Base-by-base conservation (phyloP, 2,797 vertebrate genomes). In the Carapus acus region DNA sequence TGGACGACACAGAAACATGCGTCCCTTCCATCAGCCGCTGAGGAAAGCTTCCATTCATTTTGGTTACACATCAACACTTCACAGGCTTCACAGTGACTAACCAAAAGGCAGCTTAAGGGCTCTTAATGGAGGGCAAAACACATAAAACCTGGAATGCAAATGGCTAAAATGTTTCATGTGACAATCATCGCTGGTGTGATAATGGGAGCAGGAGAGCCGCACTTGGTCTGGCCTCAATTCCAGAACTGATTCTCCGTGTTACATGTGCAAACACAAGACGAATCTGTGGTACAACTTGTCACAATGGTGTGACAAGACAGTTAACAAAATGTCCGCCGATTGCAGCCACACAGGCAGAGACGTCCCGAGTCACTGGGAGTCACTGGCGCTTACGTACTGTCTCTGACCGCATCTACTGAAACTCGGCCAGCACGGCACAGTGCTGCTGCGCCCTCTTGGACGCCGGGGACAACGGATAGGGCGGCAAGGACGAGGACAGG, bases 401-500 rank as follows among this genome's bases (percentile, higher is more conserved):
- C 4, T 74, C 50, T 58, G 8, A 21, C 19, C 39, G 14, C 1
- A 1, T 29, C 0, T 81, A 86, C 63, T 31, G 61, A 44, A 80
- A 77, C 47, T 87, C 84, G 7, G 78, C 76, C 7, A 87, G 36
- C 43, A 58, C 72, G 0, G 50, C 2, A 4, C 14, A 69, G 24
- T 73, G 62, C 11, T 43, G 65, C 15, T 50, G 40, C 40, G 73
- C 62, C 58, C 67, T 69, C 43, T 75, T 73, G 0, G 67, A 37
- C 7, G 46, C 58, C 0, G 77, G 63, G 0, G 80, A 74, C 2
- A 80, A 64, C 0, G 82, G 54, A 0, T 69, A 43, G 3, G 78
- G 7, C 0, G 52, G 6, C n/a, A n/a, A n/a, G 4, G 70, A 34
- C 1, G 76, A 47, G 0, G 60, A 44, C 46, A 78, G 74, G 1